Evolutionary conservation across 1,140 invertebrate species (phyloP).

Genomic region (Drosophila miranda): DNA sequence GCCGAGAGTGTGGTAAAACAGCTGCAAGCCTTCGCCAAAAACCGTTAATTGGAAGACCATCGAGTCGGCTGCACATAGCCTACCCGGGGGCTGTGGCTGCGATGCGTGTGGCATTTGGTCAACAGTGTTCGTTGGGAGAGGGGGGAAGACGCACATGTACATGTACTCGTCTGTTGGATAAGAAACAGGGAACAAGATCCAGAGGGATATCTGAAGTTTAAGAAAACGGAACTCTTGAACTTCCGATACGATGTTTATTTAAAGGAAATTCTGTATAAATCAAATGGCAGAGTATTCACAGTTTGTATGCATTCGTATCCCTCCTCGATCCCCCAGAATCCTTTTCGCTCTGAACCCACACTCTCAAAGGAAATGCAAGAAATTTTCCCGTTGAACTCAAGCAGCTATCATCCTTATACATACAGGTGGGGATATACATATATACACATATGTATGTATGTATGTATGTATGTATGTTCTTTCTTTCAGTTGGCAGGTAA

Average conservation of each 20-base stretch:
- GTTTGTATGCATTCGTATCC: background rate
- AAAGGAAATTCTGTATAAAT: too few relatives aligned
- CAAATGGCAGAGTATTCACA: background rate
- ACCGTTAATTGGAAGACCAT: constrained; percentile 37
- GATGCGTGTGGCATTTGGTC: too few relatives aligned
- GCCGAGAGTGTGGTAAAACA: constrained; percentile 4
- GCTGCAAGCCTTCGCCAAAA: constrained; percentile 16
- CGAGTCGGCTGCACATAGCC: constrained; percentile 8
- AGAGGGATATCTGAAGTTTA: too few relatives aligned
- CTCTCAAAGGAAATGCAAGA: constrained; percentile 34
- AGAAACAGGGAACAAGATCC: too few relatives aligned
- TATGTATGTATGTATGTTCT: constrained; percentile 21
- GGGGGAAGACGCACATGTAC: too few relatives aligned
- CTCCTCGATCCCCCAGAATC: background rate
- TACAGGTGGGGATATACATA: constrained; percentile 26
- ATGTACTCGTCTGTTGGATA: too few relatives aligned
- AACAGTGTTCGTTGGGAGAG: too few relatives aligned
- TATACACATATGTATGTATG: constrained; percentile 21
- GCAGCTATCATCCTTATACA: constrained; percentile 60
- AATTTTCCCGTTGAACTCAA: constrained; percentile 59
- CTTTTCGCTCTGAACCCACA: constrained; percentile 6
- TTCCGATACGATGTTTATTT: too few relatives aligned
- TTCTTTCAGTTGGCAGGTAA: constrained; percentile 67
- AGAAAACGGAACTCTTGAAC: too few relatives aligned
- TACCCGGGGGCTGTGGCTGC: too few relatives aligned